Evolutionary conservation across 2,797 vertebrate genomes (phyloP).

Genomic region (Ctenochaetus hawaiiensis): DNA sequence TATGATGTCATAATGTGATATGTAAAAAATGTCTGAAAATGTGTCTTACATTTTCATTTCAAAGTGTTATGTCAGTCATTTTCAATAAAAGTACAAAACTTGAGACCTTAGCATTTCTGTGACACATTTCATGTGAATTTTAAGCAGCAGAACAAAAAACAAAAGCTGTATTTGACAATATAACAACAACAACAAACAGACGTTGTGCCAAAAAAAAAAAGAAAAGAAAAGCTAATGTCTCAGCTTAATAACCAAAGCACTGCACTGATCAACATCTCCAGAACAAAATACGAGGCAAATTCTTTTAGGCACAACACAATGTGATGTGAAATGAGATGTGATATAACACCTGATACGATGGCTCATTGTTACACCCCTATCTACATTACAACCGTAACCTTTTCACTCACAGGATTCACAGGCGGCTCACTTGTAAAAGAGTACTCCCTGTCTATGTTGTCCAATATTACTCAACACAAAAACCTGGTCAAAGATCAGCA

Average conservation of each 20-base stretch:
- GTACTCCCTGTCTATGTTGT: constrained; percentile 15
- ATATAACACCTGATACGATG: not conserved
- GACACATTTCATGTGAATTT: constrained; percentile 20
- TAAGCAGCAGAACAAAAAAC: not conserved
- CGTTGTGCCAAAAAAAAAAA: not conserved
- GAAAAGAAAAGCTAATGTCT: not conserved
- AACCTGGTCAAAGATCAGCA: constrained; percentile 54
- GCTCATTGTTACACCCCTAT: constrained; percentile 14
- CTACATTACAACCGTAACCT: constrained; percentile 3
- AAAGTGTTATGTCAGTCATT: constrained; percentile 1
- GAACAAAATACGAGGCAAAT: not conserved
- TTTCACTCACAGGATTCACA: constrained; percentile 28
- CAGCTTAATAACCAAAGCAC: not conserved
- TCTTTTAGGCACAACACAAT: not conserved
- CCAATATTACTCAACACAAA: constrained; percentile 40
- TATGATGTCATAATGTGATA: not conserved
- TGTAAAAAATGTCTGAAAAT: not conserved
- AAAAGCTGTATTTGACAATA: not conserved
- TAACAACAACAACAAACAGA: constrained; percentile 1
- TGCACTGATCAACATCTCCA: not conserved
- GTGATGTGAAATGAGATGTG: not conserved
- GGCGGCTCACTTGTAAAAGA: not conserved
- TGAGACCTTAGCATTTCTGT: not conserved
- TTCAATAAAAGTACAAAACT: constrained; percentile 7
- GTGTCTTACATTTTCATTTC: not conserved